Base-by-base conservation (phyloP, 2,797 vertebrate species). In the Antennarius maculatus region DNA sequence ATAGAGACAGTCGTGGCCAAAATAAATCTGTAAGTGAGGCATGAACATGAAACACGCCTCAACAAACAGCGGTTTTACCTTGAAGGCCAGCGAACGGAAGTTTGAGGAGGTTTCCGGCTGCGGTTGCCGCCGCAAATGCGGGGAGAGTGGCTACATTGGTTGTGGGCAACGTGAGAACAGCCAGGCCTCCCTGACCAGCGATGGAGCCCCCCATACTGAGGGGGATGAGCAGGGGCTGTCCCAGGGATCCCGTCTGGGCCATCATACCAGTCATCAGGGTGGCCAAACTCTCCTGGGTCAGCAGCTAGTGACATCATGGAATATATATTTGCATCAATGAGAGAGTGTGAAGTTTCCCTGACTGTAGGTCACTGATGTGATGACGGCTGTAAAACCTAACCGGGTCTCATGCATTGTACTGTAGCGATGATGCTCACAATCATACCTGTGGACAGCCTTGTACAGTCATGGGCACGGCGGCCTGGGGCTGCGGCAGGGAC, bases 221-320 rank as follows among this genome's bases (percentile, higher is more conserved):
- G 80, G 97, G 97, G 91, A 99, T 97, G 88, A 99, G 95, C 90
- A 99, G 91, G 67, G 97, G 96, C 90, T 98, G 97, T 86, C 95
- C 95, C 90, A 98, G 91, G 64, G 97, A 94, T 74, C 96, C 96
- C 49, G 95, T 94, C 82, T 96, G 96, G 83, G 97, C 95, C 95
- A 99, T 95, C 95, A 99, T 96, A 74, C 97, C 94, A 48, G 96
- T 97, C 96, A 98, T 94, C 93, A 98, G 92, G 84, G 96, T 93
- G 86, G 97, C 95, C 94, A 99, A 89, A 89, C 95, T 94, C 83
- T 99, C 97, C 94, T 98, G 96, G 90, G 97, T 96, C 93, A 99
- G 94, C 89, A 99, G 93, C 97, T 99, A 5, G 53, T 2, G 13
- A 28, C 7, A 52, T 2, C 12, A 58, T 23, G 0, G n/a, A 51